These are phyloP conservation scores for Bovichtus variegatus DNA, from an alignment of 2,797 vertebrate species.

Conservation along the genomic window DNA sequence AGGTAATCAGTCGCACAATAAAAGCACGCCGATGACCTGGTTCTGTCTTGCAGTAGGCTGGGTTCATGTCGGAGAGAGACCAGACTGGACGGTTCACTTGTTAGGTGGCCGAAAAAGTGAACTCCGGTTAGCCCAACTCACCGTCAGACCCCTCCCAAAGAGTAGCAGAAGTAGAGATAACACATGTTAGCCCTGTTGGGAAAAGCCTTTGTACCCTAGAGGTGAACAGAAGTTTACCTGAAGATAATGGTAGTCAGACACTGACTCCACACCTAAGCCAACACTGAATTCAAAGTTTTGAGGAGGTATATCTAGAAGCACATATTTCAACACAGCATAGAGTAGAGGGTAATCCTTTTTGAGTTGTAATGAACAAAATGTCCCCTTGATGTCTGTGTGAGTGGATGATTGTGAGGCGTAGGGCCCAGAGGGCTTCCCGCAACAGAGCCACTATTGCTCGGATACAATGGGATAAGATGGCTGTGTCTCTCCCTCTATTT, in stretches of 20 bases:
- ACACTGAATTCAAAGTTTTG: not conserved
- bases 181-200: not conserved
- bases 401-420: constrained; percentile 8
- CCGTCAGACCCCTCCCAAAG: not conserved
- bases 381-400: not conserved
- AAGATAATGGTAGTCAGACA: not conserved
- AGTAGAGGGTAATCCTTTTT: not conserved
- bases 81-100: too few species aligned
- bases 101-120: not conserved
- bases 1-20: too few species aligned
- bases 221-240: not conserved
- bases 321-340: too few species aligned
- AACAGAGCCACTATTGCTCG: constrained; percentile 4
- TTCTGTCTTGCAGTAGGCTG: too few species aligned
- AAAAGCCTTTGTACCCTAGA: not conserved
- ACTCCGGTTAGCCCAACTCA: not conserved
- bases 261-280: not conserved
- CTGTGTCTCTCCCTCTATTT: not conserved
- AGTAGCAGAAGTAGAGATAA: not conserved
- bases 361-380: not conserved
- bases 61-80: too few species aligned
- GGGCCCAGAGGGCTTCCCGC: not conserved
- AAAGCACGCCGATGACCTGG: too few species aligned
- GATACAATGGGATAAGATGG: not conserved
- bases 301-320: not conserved